These are phyloP conservation scores for Ascidia mentula DNA, from an alignment of 23 tunicate genomes.

Conservation along the genomic window DNA sequence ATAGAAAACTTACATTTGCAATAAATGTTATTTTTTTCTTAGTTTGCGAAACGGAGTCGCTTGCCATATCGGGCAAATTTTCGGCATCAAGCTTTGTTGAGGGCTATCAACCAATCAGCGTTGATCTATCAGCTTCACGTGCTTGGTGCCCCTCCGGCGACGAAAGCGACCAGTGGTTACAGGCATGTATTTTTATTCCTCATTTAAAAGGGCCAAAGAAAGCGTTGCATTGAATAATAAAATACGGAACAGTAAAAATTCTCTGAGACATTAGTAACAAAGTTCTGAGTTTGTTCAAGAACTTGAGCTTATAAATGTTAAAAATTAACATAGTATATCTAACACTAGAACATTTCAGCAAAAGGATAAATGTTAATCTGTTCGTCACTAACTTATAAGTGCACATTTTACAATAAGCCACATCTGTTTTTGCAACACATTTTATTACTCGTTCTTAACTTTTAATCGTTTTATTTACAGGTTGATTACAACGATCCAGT, in stretches of 20 bases:
- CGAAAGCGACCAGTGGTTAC: conserved; percentile 18
- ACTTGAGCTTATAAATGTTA: neutral
- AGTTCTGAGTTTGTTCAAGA: no score
- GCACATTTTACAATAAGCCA: no score
- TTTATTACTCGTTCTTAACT: no score
- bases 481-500: neutral
- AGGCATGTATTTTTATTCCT: conserved; percentile 16
- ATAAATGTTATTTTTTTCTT: neutral
- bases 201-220: no score
- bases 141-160: conserved; percentile 27
- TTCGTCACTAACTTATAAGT: no score
- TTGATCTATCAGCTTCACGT: neutral
- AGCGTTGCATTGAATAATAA: no score
- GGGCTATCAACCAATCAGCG: neutral
- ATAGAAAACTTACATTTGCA: no score
- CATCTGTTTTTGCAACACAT: no score
- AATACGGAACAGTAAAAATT: no score
- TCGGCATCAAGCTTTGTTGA: conserved; percentile 22
- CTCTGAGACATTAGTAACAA: no score
- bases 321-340: neutral
- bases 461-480: conserved; percentile 17
- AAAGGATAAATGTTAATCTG: no score
- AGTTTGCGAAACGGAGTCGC: neutral
- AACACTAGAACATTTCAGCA: neutral
- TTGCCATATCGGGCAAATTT: neutral